Evolutionary conservation across 2,888 invertebrate genomes (phyloP).

Genomic region (Andrena camellia): DNA sequence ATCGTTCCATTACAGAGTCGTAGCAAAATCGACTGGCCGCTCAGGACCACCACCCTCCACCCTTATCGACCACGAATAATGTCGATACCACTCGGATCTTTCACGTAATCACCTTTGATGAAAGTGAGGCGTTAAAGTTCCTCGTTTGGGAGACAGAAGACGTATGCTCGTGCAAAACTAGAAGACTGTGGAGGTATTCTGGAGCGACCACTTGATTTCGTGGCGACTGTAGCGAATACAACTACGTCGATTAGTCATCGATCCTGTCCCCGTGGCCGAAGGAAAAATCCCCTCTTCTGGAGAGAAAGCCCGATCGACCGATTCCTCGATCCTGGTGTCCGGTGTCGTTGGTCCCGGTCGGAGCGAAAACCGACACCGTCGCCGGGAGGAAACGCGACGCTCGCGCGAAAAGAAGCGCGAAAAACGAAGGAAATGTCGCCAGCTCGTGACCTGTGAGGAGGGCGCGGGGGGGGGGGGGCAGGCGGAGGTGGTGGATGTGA

Average conservation of each 20-base stretch:
- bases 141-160: not conserved
- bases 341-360: conserved; percentile 14
- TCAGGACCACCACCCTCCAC: not conserved
- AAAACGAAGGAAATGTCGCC: not conserved
- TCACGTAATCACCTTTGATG: too few species aligned
- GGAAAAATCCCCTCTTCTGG: conserved; percentile 8
- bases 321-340: conserved; percentile 26
- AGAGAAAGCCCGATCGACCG: conserved; percentile 5
- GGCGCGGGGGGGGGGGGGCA: conserved; percentile 62
- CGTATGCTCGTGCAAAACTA: too few species aligned
- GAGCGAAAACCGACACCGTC: conserved; percentile 22
- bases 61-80: too few species aligned
- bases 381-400: conserved; percentile 24
- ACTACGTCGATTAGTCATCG: conserved; percentile 78
- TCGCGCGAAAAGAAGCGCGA: conserved; percentile 36
- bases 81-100: too few species aligned
- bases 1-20: not conserved
- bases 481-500: not conserved
- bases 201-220: not conserved
- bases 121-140: too few species aligned
- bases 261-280: conserved; percentile 71
- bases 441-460: conserved; percentile 26
- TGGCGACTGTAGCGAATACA: conserved; percentile 64
- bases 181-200: not conserved
- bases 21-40: not conserved